phyloP scores from a whole-genome alignment of 2,113 vertebrate species.

The Oenanthe melanoleuca region DNA sequence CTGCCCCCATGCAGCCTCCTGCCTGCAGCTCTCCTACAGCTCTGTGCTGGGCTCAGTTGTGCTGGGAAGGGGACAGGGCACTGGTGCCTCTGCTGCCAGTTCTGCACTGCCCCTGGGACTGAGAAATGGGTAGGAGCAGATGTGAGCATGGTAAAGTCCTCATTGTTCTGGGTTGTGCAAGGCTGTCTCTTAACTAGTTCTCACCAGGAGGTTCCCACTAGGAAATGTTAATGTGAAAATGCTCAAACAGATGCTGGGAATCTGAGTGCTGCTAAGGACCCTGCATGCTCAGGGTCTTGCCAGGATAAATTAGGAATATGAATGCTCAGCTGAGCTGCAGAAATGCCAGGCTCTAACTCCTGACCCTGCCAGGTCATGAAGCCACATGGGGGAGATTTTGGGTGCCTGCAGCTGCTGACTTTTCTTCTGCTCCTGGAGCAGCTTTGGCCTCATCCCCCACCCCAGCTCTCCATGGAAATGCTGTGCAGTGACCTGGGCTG shows the following conservation, averaged over 20 bases:
- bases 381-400: not conserved
- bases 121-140: not conserved
- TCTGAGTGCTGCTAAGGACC: not conserved
- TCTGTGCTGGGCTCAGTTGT: rapidly evolving
- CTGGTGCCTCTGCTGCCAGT: not conserved
- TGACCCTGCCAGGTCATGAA: not conserved
- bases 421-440: not conserved
- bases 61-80: not conserved
- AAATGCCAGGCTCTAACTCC: not conserved
- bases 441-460: not conserved
- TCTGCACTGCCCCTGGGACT: not conserved
- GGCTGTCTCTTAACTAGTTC: not conserved
- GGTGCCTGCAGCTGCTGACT: not conserved
- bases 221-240: not conserved
- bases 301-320: not conserved
- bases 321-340: not conserved
- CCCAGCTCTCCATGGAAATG: not conserved
- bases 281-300: not conserved
- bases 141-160: not conserved
- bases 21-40: not conserved
- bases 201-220: not conserved
- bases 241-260: conserved; percentile 9
- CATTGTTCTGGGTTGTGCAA: not conserved
- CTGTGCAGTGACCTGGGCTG: not conserved
- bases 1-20: not conserved